These are phyloP conservation scores for Microtus ochrogaster DNA, from an alignment of 2,113 vertebrate species.

Conservation along the genomic window DNA sequence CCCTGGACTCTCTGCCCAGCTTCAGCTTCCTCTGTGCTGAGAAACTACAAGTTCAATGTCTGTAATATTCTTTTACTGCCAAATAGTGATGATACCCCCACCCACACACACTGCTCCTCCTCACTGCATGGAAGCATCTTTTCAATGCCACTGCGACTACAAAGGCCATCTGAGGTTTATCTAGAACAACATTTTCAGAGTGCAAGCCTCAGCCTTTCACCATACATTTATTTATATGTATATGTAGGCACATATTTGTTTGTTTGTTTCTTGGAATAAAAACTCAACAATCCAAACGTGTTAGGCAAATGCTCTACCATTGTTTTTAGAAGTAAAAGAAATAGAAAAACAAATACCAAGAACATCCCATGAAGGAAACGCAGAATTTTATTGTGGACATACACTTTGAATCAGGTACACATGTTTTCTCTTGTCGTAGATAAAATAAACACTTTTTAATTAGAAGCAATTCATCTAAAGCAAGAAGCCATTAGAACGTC, in stretches of 20 bases:
- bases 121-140: not conserved
- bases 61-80: not conserved
- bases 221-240: not conserved
- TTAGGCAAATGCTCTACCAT: not conserved
- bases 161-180: not conserved
- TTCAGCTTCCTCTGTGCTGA: not conserved
- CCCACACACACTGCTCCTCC: not conserved
- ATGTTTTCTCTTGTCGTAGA: not conserved
- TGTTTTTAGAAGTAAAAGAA: not conserved
- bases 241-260: too few relatives aligned
- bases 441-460: not conserved
- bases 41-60: not conserved
- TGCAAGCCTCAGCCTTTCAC: not conserved
- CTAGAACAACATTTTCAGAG: not conserved
- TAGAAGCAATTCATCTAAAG: not conserved
- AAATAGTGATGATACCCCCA: not conserved
- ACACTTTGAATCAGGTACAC: not conserved
- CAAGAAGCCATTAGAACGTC: not conserved
- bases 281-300: not conserved
- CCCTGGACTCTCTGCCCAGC: not conserved
- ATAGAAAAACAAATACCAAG: slow-evolving; percentile 4
- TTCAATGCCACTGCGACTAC: not conserved
- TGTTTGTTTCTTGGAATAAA: not conserved
- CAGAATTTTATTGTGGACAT: not conserved
- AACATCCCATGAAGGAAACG: not conserved